A percentile compares a stretch with the other conserved stretches of the same genome.
Conservation (phyloP, 1,140 invertebrate genomes). For the Teleopsis dalmanni region DNA sequence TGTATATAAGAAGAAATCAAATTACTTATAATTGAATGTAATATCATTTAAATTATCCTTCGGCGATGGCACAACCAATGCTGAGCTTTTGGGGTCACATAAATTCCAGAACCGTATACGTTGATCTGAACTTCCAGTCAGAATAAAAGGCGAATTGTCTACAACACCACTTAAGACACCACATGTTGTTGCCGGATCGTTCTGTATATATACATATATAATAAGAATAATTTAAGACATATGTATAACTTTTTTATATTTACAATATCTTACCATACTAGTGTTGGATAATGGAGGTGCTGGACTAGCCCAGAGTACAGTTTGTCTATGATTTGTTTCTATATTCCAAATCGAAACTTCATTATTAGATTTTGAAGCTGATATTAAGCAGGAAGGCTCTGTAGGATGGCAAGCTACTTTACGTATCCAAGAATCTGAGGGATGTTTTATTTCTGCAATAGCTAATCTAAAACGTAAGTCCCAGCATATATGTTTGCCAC, state of each 20-base stretch:
- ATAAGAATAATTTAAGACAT: background rate
- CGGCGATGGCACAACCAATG: constrained; percentile 69
- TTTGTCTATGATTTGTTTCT: constrained; percentile 69
- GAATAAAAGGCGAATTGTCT: constrained; percentile 60
- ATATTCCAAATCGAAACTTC: constrained; percentile 89
- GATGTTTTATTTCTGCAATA: constrained; percentile 51
- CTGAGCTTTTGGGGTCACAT: constrained; percentile 67
- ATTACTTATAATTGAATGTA: constrained; percentile 37
- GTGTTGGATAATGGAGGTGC: constrained; percentile 60
- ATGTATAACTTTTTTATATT: too few species aligned
- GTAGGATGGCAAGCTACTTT: constrained; percentile 71
- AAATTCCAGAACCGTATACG: constrained; percentile 87
- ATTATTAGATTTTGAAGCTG: constrained; percentile 80
- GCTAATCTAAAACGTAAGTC: constrained; percentile 87
- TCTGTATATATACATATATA: constrained; percentile 8
- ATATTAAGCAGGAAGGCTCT: constrained; percentile 74
- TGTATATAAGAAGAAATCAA: too few species aligned
- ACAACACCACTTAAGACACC: constrained; percentile 61
- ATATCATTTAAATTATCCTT: constrained; percentile 51
- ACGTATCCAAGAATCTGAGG: constrained; percentile 53
- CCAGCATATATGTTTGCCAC: constrained; percentile 81
- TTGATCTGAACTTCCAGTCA: constrained; percentile 88
- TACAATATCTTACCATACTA: constrained; percentile 45
- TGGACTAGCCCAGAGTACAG: constrained; percentile 66
- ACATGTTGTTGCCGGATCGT: constrained; percentile 49